Evolutionary conservation across 2,113 vertebrate species (phyloP), one percentile per base, ranked within the genome.

Genomic region (Tilapia sparmanii): DNA sequence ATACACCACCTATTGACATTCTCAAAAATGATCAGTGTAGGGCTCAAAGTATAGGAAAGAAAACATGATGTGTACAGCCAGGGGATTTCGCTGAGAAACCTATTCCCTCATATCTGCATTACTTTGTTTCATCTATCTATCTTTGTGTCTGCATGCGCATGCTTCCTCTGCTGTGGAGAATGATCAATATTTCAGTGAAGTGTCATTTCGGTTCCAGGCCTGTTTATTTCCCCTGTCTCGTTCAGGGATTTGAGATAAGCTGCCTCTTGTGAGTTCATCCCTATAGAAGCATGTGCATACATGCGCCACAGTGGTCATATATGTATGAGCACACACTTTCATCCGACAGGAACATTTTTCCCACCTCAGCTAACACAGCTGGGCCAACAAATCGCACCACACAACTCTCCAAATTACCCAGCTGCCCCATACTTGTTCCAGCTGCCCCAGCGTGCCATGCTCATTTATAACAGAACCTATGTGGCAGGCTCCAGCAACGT

Each of bases 111-210:
- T 82, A 81, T 89, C 68, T 57, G 55, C 82, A 80, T 82, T 84
- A 31, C 71, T 91, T 29, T 59, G 68, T 93, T 88, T 90, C 81
- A 89, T 92, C 90, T 87, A 24, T 92, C 83, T 79, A 10, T 90
- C 87, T 92, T 63, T 90, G 82, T 84, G 57, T 91, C 86, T 87
- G 68, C 92, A 61, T 86, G 53, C 31, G 22, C 61, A 45, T 59
- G 83, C 81, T 92, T 76, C 54, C 71, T 89, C 81, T 85, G 31
- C 86, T 83, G 88, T 86, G 86, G 85, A 92, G 85, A 85, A 86
- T 93, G 89, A 96, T 96, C 95, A 95, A 96, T 96, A 95, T 95
- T 96, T 96, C 89, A 96, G 89, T 86, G 91, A 94, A 92, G 92
- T 93, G 93, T 95, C 95, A 95, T 94, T 91, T 89, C 91, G 90